A percentile compares a stretch with the other conserved stretches of the same genome.
Evolutionary conservation across 2,888 invertebrate species (phyloP).

Genomic region (Esperia sulphurella): DNA sequence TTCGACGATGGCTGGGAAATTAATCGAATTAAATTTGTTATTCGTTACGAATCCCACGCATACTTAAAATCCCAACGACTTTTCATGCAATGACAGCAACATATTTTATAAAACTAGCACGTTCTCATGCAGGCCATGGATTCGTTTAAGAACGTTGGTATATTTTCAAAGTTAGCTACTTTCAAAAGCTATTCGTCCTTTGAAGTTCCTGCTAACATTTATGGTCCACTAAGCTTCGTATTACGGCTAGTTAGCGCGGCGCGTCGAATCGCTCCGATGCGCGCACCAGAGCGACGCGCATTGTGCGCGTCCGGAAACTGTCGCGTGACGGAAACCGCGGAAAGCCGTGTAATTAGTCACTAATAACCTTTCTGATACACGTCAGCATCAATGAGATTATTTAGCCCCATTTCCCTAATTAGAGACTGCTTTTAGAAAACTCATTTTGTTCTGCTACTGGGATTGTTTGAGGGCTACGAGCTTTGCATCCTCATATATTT

Average conservation of each 20-base stretch:
- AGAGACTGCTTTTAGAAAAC: no score
- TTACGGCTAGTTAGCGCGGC: slow-evolving; percentile 35
- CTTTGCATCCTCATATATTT: no score
- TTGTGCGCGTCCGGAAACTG: slow-evolving; percentile 41
- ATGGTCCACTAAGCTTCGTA: slow-evolving; percentile 21
- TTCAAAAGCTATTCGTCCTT: background rate
- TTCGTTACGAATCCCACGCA: slow-evolving; percentile 60
- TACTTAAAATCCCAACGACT: slow-evolving; percentile 51
- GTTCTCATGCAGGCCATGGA: background rate
- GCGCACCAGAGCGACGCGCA: slow-evolving; percentile 28
- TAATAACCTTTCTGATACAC: slow-evolving; percentile 29
- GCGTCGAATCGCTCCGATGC: slow-evolving; percentile 34
- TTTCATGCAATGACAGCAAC: background rate
- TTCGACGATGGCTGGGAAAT: slow-evolving; percentile 60
- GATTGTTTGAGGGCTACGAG: no score
- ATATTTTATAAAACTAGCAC: background rate
- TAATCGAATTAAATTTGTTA: slow-evolving; percentile 69
- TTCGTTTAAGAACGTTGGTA: background rate
- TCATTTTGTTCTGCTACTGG: no score
- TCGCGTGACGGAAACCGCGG: slow-evolving; percentile 51
- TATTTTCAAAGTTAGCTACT: background rate
- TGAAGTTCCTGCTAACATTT: slow-evolving; percentile 5
- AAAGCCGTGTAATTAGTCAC: slow-evolving; percentile 60
- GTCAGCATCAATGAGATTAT: background rate
- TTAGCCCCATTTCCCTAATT: no score